Conservation (phyloP, 2,113 vertebrate genomes). For the Neogobius melanostomus region DNA sequence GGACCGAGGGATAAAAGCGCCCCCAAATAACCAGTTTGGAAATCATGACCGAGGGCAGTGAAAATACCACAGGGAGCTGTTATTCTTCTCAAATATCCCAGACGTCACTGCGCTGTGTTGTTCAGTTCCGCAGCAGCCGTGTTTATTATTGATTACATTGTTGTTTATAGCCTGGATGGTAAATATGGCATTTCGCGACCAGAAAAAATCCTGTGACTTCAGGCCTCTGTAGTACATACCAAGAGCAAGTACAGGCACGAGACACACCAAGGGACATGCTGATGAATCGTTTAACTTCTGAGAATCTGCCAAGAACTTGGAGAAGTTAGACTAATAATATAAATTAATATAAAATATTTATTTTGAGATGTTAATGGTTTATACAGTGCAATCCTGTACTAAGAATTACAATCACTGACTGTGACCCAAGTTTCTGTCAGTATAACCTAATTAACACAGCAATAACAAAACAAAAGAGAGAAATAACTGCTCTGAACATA, state of each 20-base stretch:
- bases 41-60: not conserved
- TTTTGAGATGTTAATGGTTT: not conserved
- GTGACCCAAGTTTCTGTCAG: too few species aligned
- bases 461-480: too few species aligned
- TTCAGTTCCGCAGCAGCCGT: not conserved
- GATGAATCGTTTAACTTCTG: not conserved
- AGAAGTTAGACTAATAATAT: not conserved
- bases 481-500: too few species aligned
- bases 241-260: constrained; percentile 41
- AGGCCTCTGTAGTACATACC: constrained; percentile 40
- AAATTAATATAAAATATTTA: not conserved
- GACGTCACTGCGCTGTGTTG: not conserved
- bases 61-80: constrained; percentile 12
- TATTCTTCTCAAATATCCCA: not conserved
- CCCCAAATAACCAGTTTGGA: constrained; percentile 1
- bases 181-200: constrained; percentile 6
- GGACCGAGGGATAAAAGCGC: constrained; percentile 9
- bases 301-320: not conserved
- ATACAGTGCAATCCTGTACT: not conserved
- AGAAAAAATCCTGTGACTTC: constrained; percentile 11
- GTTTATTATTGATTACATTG: not conserved
- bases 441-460: too few species aligned
- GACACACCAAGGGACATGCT: constrained; percentile 5
- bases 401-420: not conserved
- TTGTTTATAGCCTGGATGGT: constrained; percentile 11